These are phyloP conservation scores for Andrena marginata DNA, from an alignment of 2,888 invertebrate species.

Conservation along the genomic window DNA sequence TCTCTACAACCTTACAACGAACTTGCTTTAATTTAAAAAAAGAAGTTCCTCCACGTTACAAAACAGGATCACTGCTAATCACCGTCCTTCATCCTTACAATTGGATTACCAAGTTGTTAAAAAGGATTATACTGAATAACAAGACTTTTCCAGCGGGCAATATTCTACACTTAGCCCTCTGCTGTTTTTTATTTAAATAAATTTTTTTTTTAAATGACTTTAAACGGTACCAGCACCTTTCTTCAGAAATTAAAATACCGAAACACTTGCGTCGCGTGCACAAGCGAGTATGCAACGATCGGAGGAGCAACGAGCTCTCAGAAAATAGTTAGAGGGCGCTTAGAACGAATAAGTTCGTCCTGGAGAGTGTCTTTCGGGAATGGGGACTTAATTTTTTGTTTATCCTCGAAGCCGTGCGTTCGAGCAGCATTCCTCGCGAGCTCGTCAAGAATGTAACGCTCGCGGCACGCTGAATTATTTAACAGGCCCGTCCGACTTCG, in stretches of 20 bases:
- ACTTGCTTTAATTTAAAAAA: background rate
- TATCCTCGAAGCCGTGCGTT: background rate
- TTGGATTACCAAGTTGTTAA: background rate
- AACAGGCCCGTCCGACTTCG: constrained; percentile 12
- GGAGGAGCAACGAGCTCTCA: background rate
- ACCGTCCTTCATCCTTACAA: background rate
- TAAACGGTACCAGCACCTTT: background rate
- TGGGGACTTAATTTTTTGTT: background rate
- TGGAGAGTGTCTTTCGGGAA: background rate
- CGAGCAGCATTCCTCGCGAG: constrained; percentile 1
- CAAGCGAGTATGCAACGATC: background rate
- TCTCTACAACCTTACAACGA: background rate
- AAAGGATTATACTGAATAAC: background rate
- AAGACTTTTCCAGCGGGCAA: background rate
- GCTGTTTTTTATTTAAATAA: too few species aligned
- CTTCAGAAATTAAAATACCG: background rate
- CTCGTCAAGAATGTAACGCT: constrained; percentile 22
- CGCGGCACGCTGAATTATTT: constrained; percentile 21
- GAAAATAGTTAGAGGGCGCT: background rate
- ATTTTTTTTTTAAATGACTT: too few species aligned
- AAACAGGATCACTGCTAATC: background rate
- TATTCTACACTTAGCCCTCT: background rate
- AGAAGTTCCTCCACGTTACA: background rate
- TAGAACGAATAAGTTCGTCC: background rate
- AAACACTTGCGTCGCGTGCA: background rate